A percentile compares a stretch with the other conserved stretches of the same genome.
Evolutionary conservation across 2,797 vertebrate species (phyloP).

Genomic region (Xyrichtys novacula): DNA sequence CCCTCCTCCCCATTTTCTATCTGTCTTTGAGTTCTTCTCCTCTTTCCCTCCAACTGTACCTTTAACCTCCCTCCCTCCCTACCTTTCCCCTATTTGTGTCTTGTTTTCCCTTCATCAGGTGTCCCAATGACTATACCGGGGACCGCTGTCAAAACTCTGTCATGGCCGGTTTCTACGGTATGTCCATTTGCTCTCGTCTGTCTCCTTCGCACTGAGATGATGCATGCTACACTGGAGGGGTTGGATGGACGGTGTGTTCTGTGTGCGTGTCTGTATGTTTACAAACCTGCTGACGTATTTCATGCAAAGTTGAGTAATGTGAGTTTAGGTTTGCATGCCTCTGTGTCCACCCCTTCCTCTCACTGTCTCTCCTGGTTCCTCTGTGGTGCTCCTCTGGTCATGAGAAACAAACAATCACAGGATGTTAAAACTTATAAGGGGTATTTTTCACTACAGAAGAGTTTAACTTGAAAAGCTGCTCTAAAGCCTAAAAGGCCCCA

Average conservation of each 20-base stretch:
- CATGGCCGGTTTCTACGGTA: slow-evolving; percentile 99
- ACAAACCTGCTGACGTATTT: slow-evolving; percentile 28
- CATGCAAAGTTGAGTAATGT: slow-evolving; percentile 22
- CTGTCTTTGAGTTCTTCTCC: slow-evolving; percentile 65
- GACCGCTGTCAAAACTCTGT: slow-evolving; percentile 99
- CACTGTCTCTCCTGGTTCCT: slow-evolving; percentile 67
- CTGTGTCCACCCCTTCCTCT: slow-evolving; percentile 61
- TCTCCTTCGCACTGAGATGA: slow-evolving; percentile 75
- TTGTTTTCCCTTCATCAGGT: slow-evolving; percentile 96
- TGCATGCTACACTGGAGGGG: slow-evolving; percentile 71
- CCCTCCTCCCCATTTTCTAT: slow-evolving; percentile 13
- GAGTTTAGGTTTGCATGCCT: slow-evolving; percentile 54
- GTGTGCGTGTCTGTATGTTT: slow-evolving; percentile 40
- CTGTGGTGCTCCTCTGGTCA: slow-evolving; percentile 56
- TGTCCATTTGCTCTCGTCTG: slow-evolving; percentile 92
- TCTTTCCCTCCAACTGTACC: slow-evolving; percentile 50
- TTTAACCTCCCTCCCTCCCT: slow-evolving; percentile 47
- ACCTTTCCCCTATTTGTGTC: slow-evolving; percentile 85
- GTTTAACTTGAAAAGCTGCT: slow-evolving; percentile 14
- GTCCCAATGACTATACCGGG: slow-evolving; percentile 99
- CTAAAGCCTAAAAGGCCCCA: not conserved
- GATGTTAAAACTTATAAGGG: slow-evolving; percentile 2
- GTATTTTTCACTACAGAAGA: slow-evolving; percentile 11
- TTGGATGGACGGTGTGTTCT: slow-evolving; percentile 45
- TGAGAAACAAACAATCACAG: slow-evolving; percentile 34